These are phyloP conservation scores for Myopa tessellatipennis DNA, from an alignment of 2,888 invertebrate species.

Conservation along the genomic window DNA sequence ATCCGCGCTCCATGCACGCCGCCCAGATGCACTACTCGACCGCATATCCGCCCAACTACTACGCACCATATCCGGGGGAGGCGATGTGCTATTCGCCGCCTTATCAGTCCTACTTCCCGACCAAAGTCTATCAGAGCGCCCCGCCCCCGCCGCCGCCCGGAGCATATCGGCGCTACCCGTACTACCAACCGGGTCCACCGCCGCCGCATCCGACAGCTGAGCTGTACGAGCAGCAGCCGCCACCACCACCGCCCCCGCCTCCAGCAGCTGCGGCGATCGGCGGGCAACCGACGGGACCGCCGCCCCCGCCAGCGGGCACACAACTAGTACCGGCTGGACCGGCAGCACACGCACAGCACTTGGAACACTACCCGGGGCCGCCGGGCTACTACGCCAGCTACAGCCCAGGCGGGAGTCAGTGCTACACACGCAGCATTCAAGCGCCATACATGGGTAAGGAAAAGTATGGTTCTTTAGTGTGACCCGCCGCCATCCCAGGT, in stretches of 20 bases:
- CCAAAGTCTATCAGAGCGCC: slow-evolving; percentile 69
- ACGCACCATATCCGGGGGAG: slow-evolving; percentile 67
- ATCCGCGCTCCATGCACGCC: slow-evolving; percentile 66
- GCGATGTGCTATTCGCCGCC: slow-evolving; percentile 70
- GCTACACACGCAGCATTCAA: slow-evolving; percentile 72
- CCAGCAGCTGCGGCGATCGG: slow-evolving; percentile 55
- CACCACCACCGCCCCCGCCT: slow-evolving; percentile 47
- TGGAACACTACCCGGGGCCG: slow-evolving; percentile 71
- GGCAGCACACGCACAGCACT: slow-evolving; percentile 67
- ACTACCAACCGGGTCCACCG: slow-evolving; percentile 60
- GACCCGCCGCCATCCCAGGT: background rate
- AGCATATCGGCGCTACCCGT: slow-evolving; percentile 61
- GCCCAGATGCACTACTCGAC: slow-evolving; percentile 68
- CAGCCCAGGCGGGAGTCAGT: slow-evolving; percentile 69
- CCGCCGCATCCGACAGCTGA: slow-evolving; percentile 60
- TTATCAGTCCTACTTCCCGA: slow-evolving; percentile 70
- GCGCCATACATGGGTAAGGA: slow-evolving; percentile 69
- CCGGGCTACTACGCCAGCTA: slow-evolving; percentile 72
- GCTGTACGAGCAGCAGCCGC: slow-evolving; percentile 59
- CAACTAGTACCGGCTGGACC: slow-evolving; percentile 67
- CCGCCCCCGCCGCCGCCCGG: slow-evolving; percentile 63
- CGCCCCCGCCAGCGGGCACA: slow-evolving; percentile 60
- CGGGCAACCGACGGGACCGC: slow-evolving; percentile 55
- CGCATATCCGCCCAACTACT: slow-evolving; percentile 67
- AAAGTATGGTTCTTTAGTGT: slow-evolving; percentile 66